Conservation (phyloP, 2,797 vertebrate genomes). For the Sebastes oblongus region DNA sequence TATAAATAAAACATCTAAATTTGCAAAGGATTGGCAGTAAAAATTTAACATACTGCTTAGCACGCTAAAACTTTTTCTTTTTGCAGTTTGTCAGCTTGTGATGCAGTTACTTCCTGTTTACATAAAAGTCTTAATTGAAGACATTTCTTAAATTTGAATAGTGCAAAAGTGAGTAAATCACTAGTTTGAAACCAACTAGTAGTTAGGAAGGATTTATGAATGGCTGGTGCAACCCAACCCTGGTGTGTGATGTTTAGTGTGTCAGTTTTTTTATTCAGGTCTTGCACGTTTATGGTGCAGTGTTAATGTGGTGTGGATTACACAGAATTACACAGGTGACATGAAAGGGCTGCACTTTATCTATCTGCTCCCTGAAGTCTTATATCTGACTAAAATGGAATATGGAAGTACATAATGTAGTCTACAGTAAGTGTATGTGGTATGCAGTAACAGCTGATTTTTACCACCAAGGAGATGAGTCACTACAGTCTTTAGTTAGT, state of each 20-base stretch:
- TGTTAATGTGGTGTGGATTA: not conserved
- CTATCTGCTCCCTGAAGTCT: constrained; percentile 7
- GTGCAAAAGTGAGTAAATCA: not conserved
- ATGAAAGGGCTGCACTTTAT: constrained; percentile 16
- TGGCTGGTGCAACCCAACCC: not conserved
- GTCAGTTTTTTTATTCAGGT: constrained; percentile 14
- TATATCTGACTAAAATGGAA: not conserved
- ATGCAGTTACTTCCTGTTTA: not conserved
- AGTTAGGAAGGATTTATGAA: not conserved
- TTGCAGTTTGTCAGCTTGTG: not conserved
- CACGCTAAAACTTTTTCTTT: not conserved
- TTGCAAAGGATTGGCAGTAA: not conserved
- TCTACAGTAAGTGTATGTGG: not conserved
- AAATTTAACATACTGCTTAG: not conserved
- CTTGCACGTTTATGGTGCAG: not conserved
- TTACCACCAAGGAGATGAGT: not conserved
- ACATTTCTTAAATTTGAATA: not conserved
- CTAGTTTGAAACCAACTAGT: not conserved
- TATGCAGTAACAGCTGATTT: not conserved
- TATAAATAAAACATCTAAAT: not conserved
- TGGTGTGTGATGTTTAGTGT: not conserved
- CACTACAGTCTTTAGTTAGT: not conserved
- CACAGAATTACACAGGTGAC: not conserved
- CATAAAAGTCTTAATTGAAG: not conserved
- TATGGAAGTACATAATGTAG: not conserved